Conservation (phyloP, 64 coral and sea anemone species). For the Actinia tenebrosa region DNA sequence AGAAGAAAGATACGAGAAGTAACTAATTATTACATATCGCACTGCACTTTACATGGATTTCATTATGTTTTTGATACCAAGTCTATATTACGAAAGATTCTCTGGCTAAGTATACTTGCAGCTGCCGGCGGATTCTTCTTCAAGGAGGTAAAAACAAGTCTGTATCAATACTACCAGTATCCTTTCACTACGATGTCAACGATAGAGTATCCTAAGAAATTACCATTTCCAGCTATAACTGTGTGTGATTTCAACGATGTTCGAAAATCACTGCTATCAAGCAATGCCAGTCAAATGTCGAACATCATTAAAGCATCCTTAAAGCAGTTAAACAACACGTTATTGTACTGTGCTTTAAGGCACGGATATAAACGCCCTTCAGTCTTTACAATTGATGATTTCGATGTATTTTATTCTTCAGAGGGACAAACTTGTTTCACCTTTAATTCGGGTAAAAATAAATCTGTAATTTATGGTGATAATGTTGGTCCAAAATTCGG, state of each 20-base stretch:
- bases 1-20: constrained; percentile 47
- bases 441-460: constrained; percentile 54
- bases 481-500: constrained; percentile 60
- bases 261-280: constrained; percentile 36
- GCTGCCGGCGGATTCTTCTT: constrained; percentile 62
- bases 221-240: constrained; percentile 63
- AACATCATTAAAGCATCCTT: constrained; percentile 15
- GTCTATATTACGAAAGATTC: constrained; percentile 58
- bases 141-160: constrained; percentile 72
- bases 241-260: constrained; percentile 77
- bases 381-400: constrained; percentile 39
- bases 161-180: constrained; percentile 55
- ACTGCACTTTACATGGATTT: constrained; percentile 74
- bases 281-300: background rate
- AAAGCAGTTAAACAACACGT: constrained; percentile 30
- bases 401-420: constrained; percentile 69
- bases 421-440: constrained; percentile 77
- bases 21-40: constrained; percentile 49
- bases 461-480: constrained; percentile 19
- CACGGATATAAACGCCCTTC: background rate
- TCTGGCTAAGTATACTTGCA: constrained; percentile 64
- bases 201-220: constrained; percentile 52
- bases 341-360: constrained; percentile 46
- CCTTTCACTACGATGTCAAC: constrained; percentile 79
- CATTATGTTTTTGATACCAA: constrained; percentile 88